phyloP scores from a whole-genome alignment of 2,888 invertebrate species.

The Labia minor region DNA sequence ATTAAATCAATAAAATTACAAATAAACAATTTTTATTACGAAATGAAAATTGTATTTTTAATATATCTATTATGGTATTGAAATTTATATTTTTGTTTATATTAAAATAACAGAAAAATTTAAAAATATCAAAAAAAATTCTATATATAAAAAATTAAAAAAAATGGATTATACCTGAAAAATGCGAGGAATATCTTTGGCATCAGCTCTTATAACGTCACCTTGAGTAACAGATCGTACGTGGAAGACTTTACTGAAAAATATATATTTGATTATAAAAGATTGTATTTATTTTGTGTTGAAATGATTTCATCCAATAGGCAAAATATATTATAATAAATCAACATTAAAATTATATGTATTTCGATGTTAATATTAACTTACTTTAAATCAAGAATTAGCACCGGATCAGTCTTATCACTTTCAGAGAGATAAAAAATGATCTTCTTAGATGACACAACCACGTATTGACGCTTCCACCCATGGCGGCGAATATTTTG shows the following conservation, averaged over 20 bases:
- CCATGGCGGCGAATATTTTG: slow-evolving; percentile 91
- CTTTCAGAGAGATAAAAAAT: slow-evolving; percentile 93
- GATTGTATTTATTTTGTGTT: too few relatives aligned
- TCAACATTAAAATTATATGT: background rate
- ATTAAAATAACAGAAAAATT: background rate
- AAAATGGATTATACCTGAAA: slow-evolving; percentile 53
- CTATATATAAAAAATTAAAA: background rate
- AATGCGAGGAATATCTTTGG: slow-evolving; percentile 97
- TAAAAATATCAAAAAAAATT: background rate
- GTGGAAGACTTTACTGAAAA: slow-evolving; percentile 89
- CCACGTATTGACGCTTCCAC: slow-evolving; percentile 95
- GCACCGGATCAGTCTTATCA: slow-evolving; percentile 87
- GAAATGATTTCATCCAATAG: too few relatives aligned
- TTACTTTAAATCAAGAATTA: slow-evolving; percentile 91
- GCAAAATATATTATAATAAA: too few relatives aligned
- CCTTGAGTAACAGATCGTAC: slow-evolving; percentile 97
- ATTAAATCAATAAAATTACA: background rate
- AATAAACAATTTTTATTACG: background rate
- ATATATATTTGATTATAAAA: slow-evolving; percentile 22
- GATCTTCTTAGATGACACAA: slow-evolving; percentile 91
- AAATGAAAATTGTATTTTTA: background rate
- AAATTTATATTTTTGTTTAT: background rate
- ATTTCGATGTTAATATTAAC: too few relatives aligned
- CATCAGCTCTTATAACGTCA: slow-evolving; percentile 97
- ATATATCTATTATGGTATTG: background rate